Evolutionary conservation across 2,888 invertebrate species (phyloP).

Genomic region (Hesperia comma): DNA sequence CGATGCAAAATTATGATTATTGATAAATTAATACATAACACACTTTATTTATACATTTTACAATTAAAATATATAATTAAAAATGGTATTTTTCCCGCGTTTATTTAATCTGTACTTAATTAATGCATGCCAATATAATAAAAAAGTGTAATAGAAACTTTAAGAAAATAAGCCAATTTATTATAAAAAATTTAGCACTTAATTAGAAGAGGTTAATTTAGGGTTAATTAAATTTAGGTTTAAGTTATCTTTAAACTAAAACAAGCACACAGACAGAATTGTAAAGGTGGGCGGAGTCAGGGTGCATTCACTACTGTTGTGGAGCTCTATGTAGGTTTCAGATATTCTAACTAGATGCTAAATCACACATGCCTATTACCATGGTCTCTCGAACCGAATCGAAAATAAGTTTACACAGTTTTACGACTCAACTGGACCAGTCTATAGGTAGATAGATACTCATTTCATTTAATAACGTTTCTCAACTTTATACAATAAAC

Average conservation of each 20-base stretch:
- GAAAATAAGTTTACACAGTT: neutral
- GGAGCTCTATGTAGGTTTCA: slow-evolving; percentile 59
- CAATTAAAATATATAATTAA: too few relatives aligned
- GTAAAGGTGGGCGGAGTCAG: slow-evolving; percentile 48
- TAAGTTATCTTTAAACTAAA: slow-evolving; percentile 43
- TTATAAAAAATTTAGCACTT: neutral
- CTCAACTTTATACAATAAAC: too few relatives aligned
- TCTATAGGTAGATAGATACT: too few relatives aligned
- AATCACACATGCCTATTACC: slow-evolving; percentile 56
- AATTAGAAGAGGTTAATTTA: slow-evolving; percentile 2
- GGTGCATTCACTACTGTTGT: slow-evolving; percentile 60
- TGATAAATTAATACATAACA: too few relatives aligned
- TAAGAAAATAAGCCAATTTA: neutral
- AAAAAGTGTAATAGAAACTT: too few relatives aligned
- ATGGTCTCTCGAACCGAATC: slow-evolving; percentile 54
- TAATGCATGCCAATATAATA: slow-evolving; percentile 13
- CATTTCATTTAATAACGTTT: too few relatives aligned
- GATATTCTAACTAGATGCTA: slow-evolving; percentile 36
- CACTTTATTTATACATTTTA: too few relatives aligned
- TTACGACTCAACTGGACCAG: too few relatives aligned
- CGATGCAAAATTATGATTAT: too few relatives aligned
- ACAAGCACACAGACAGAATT: slow-evolving; percentile 51
- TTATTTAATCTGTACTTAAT: neutral
- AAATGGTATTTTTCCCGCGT: too few relatives aligned
- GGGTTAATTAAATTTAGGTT: slow-evolving; percentile 8